phyloP scores from a whole-genome alignment of 2,888 invertebrate genomes.

The Schizaphis graminum region DNA sequence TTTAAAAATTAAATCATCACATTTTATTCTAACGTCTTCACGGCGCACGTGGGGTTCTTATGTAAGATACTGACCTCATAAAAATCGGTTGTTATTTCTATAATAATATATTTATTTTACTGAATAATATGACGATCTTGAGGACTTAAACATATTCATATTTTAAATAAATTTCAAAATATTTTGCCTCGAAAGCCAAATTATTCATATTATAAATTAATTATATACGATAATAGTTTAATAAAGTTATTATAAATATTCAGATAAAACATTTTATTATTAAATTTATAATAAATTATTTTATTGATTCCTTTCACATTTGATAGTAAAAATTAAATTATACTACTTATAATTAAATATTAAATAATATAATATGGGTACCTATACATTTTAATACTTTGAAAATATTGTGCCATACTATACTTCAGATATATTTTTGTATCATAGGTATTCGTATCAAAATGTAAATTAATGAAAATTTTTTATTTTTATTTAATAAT shows the following conservation, averaged over 20 bases:
- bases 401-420: neutral
- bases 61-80: neutral
- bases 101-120: neutral
- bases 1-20: neutral
- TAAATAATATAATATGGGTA: neutral
- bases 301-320: neutral
- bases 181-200: neutral
- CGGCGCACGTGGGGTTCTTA: neutral
- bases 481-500: neutral
- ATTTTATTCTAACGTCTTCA: neutral
- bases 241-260: neutral
- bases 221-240: neutral
- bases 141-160: neutral
- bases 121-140: neutral
- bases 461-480: neutral
- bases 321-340: neutral
- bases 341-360: neutral
- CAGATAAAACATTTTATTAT: neutral
- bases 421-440: neutral
- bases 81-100: neutral
- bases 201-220: neutral
- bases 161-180: neutral
- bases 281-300: neutral
- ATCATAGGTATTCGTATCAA: neutral
- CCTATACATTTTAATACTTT: neutral